A percentile compares a stretch with the other conserved stretches of the same genome.
These are phyloP conservation scores for Hylaeus anthracinus DNA, from an alignment of 1,140 invertebrate genomes.

Conservation along the genomic window DNA sequence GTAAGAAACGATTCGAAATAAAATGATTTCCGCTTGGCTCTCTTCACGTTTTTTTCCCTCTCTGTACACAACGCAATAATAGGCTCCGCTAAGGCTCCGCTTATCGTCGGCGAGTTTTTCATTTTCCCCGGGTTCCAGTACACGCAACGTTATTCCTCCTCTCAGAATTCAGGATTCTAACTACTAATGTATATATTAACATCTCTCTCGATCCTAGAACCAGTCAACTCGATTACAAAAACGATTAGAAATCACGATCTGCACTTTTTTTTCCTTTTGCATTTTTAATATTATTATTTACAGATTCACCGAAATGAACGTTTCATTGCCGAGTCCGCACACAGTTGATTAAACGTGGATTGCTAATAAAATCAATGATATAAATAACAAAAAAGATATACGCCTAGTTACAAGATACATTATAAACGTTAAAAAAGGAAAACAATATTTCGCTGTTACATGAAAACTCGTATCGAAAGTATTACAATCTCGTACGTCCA, in stretches of 20 bases:
- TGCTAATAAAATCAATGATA: conserved; percentile 25
- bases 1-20: conserved; percentile 70
- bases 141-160: conserved; percentile 15
- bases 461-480: conserved; percentile 21
- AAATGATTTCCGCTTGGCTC: conserved; percentile 60
- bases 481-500: conserved; percentile 4
- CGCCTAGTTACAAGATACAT: conserved; percentile 8
- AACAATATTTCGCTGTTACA: conserved; percentile 9
- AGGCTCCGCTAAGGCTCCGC: conserved; percentile 75
- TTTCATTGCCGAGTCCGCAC: not conserved
- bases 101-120: conserved; percentile 66
- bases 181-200: conserved; percentile 38
- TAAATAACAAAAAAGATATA: conserved; percentile 36
- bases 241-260: conserved; percentile 5
- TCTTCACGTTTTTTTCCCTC: conserved; percentile 68
- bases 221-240: conserved; percentile 6
- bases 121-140: conserved; percentile 12
- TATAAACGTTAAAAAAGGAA: conserved; percentile 6
- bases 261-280: not conserved
- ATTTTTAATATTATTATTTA: conserved; percentile 27
- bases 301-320: conserved; percentile 11
- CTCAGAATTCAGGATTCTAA: conserved; percentile 37
- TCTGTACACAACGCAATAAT: conserved; percentile 74
- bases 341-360: not conserved
- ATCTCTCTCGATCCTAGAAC: conserved; percentile 30